Base-by-base conservation (phyloP, 92 coral and sea anemone genomes). In the Anthopleura xanthogrammica region DNA sequence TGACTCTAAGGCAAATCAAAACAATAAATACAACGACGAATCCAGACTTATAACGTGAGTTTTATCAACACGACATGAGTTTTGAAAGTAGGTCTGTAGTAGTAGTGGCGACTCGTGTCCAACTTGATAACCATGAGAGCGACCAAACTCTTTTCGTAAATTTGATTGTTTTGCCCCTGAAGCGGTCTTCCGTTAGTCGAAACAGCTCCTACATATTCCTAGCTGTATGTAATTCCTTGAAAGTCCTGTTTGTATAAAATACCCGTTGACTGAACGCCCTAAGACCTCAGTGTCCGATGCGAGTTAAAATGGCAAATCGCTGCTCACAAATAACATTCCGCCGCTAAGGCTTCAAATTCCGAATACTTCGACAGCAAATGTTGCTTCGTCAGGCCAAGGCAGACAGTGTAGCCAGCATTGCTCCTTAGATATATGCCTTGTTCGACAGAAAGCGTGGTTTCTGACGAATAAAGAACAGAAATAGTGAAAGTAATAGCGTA, bases 301-400 rank as follows among this genome's bases (percentile, higher is more conserved):
- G 58, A 54, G 58, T 54, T 20, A 72, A 89, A 75, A 70, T 58
- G 87, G 77, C 83, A 60, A 73, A 60, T 77, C 78, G 77, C 70
- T 71, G 79, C 83, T 91, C 94, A 91, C 70, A 85, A 91, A 91
- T 85, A 88, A 91, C 94, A 91, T 91, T 88, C 92, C 94, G 85
- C 66, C 74, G 80, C 78, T 85, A 57, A 73, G 71, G 88, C 88
- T 79, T 79, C 79, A 71, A 85, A 85, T 85, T 85, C 88, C 88
- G 60, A 79, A 68, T 85, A 60, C 70, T 85, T 78, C 20, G 77
- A 65, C 79, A 72, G 78, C 83, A 85, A 85, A 85, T 85, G 88
- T 85, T 85, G 83, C 88, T 79, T 52, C 40, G 76, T 77, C 78
- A 79, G 88, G 42, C 83, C 78, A 85, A 76, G 58, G 29, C 48